Percentiles rank a stretch among this genome's conserved stretches.
Evolutionary conservation across 30 jellyfish, hydroid and myxozoan genomes (phyloP).

Genomic region (Hydra vulgaris): DNA sequence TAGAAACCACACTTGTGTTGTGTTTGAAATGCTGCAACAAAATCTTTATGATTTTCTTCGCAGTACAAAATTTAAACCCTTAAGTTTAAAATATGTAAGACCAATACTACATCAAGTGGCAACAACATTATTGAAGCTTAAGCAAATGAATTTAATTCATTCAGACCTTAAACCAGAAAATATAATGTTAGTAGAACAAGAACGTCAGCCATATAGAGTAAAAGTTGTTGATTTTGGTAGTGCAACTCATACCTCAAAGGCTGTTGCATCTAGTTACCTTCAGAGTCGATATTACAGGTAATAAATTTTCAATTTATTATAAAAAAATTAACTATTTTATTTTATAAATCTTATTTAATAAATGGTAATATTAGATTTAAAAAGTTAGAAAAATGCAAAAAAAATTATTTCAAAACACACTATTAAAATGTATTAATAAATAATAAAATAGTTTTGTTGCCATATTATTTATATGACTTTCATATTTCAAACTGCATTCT

Average conservation of each 20-base stretch:
- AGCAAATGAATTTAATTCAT: slow-evolving; percentile 84
- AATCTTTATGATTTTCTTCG: slow-evolving; percentile 89
- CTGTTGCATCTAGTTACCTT: slow-evolving; percentile 92
- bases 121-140: slow-evolving; percentile 70
- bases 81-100: slow-evolving; percentile 80
- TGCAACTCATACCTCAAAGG: slow-evolving; percentile 94
- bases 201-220: slow-evolving; percentile 97
- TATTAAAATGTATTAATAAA: no score
- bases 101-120: slow-evolving; percentile 93
- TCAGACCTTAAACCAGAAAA: slow-evolving; percentile 96
- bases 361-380: no score
- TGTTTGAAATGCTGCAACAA: slow-evolving; percentile 94
- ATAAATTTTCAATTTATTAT: no score
- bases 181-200: slow-evolving; percentile 96
- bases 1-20: slow-evolving; percentile 95
- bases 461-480: no score
- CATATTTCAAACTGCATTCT: no score
- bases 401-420: no score
- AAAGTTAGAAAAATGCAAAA: no score
- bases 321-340: no score
- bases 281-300: slow-evolving; percentile 97
- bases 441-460: no score
- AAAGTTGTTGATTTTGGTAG: slow-evolving; percentile 98
- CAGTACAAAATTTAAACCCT: slow-evolving; percentile 88
- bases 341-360: no score